Evolutionary conservation across 2,113 vertebrate genomes (phyloP), one percentile per base, ranked within the genome.

Genomic region (Macroglossus sobrinus): DNA sequence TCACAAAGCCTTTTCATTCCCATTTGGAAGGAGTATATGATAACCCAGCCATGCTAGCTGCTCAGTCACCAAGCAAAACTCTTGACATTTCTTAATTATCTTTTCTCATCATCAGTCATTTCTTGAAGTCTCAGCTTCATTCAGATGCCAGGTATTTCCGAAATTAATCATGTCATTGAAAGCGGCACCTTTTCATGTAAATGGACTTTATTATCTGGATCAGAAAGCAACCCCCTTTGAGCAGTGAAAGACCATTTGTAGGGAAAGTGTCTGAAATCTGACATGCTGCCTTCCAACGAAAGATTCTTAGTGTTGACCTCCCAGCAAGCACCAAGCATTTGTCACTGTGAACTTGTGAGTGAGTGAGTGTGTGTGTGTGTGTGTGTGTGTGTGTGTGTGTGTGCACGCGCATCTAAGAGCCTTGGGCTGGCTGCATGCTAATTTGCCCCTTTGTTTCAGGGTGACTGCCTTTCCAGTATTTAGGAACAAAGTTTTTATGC

Each of bases 391-490:
- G 95, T 89, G 76, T 55, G n/a, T 7, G 74, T 28, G 66, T 0
- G 78, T 96, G 96, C 96, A 94, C 96, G 96, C 95, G 95, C 85
- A 88, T 96, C 98, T 97, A 93, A 96, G 96, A 98, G 98, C 98
- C 97, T 98, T 97, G 97, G 98, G 97, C 98, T 98, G 98, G 97
- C 97, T 98, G 98, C 98, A 98, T 99, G 98, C 98, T 99, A 99
- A 99, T 99, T 98, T 98, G 97, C 97, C 97, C 98, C 98, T 98
- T 99, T 99, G 99, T 99, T 99, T 99, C 98, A 55, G 99, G 98
- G 99, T 99, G 99, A 99, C 97, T 98, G 98, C 96, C 97, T 99
- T 99, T 98, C 98, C 98, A 99, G 98, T 98, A 98, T 98, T 98
- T 98, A 96, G 14, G 72, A 98, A 99, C 99, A 99, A 99, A 99